Base-by-base conservation (phyloP, 1,140 invertebrate species). In the Fopius arisanus region DNA sequence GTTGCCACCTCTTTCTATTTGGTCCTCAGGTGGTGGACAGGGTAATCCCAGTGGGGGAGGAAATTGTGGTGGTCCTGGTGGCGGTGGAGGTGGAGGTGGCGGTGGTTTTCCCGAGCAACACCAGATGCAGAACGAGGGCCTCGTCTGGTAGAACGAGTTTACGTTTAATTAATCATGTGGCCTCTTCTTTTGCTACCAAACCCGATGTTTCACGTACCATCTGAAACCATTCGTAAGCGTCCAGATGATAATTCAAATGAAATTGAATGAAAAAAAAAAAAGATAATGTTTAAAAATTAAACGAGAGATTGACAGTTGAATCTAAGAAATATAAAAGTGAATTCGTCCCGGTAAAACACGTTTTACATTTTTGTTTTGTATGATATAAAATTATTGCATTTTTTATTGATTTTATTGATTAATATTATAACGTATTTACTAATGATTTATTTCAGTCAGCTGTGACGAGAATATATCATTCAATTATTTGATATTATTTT, bases 91-190 rank as follows among this genome's bases (percentile, higher is more conserved):
- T 70, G 84, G 88, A 43, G 87, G 88, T 33, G 87, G 88, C 67
- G 90, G 90, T 76, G 91, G 90, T 74, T 93, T 92, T 82, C 91
- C 91, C 71, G 92, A 93, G 86, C 91, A 91, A 71, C 92, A 92
- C 86, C 91, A 92, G 87, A 89, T 93, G 84, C 91, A 91, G 84
- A 93, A 91, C 87, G 92, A 93, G 84, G 91, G 91, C 69, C 89
- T 93, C 79, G 92, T 92, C 88, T 93, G 92, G 92, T 93, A 92
- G 86, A 85, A 87, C 79, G 80, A 82, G 80, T 81, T 84, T 79
- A 78, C 72, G 75, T 86, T 86, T 84, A 82, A 86, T 85, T 85
- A 82, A 82, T 83, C 82, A 81, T 68, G 23, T 59, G 54, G 23
- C 54, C 54, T 59, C 54, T 59, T 59, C 54, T 59, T 59, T 59